Percentiles rank a stretch among this genome's conserved stretches.
Conservation (phyloP, 30 jellyfish, hydroid and myxozoan species). For the Calvadosia cruxmelitensis region DNA sequence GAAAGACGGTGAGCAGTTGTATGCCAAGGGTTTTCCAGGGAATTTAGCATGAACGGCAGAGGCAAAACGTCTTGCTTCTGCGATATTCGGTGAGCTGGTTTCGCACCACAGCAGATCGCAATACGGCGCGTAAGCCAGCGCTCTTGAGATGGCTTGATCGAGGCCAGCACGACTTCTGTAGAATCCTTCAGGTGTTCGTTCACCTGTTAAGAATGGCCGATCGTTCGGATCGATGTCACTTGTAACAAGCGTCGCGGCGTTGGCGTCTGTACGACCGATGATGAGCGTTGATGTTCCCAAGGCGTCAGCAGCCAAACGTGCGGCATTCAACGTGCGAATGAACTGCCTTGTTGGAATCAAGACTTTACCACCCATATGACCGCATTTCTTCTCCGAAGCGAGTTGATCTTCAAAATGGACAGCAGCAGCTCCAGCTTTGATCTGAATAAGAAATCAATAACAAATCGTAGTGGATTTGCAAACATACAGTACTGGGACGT, state of each 20-base stretch:
- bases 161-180: conserved; percentile 44
- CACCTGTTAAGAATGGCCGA: conserved; percentile 72
- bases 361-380: conserved; percentile 96
- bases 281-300: conserved; percentile 57
- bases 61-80: conserved; percentile 69
- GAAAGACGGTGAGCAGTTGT: conserved; percentile 93
- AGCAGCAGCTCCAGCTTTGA: conserved; percentile 92
- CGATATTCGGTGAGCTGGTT: conserved; percentile 55
- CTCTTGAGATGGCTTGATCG: conserved; percentile 76
- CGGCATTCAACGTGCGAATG: conserved; percentile 88
- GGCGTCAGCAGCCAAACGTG: conserved; percentile 84
- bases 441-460: too few species aligned
- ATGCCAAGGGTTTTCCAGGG: conserved; percentile 91
- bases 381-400: conserved; percentile 93
- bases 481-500: too few species aligned
- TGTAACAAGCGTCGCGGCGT: conserved; percentile 86
- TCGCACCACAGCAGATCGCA: conserved; percentile 87
- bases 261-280: conserved; percentile 93
- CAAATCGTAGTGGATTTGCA: too few species aligned
- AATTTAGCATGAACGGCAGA: conserved; percentile 63
- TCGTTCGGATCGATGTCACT: conserved; percentile 73
- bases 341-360: conserved; percentile 90
- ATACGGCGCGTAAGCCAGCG: conserved; percentile 80
- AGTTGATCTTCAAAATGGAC: conserved; percentile 96
- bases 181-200: conserved; percentile 92